Percentiles rank a stretch among this genome's conserved stretches.
These are phyloP conservation scores for Saxidomus purpurata DNA, from an alignment of 1,140 invertebrate species.

Conservation along the genomic window DNA sequence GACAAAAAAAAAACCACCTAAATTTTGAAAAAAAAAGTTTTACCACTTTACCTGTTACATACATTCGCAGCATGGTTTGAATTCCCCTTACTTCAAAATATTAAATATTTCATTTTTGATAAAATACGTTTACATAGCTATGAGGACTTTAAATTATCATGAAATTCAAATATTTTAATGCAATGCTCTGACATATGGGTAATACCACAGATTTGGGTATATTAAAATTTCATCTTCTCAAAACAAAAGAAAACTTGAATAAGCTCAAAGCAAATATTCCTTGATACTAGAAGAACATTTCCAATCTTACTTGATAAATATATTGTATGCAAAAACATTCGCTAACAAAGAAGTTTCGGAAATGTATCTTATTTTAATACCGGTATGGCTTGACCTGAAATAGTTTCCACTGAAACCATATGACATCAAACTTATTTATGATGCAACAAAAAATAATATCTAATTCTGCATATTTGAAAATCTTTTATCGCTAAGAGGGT, in stretches of 20 bases:
- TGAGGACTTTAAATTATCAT: neutral
- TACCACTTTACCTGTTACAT: too few species aligned
- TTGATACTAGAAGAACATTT: neutral
- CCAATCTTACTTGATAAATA: neutral
- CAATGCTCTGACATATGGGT: neutral
- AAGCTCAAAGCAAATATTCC: neutral
- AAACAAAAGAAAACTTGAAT: neutral
- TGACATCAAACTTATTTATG: neutral
- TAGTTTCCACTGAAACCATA: neutral
- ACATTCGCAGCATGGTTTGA: too few species aligned
- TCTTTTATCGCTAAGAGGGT: neutral
- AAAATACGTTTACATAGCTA: neutral
- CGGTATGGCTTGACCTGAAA: neutral
- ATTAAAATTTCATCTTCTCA: slow-evolving; percentile 9
- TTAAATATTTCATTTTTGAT: neutral
- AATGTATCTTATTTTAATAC: neutral
- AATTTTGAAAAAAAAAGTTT: too few species aligned
- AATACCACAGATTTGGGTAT: slow-evolving; percentile 3
- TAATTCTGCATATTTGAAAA: neutral
- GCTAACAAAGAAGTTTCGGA: neutral
- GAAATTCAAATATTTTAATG: slow-evolving; percentile 32
- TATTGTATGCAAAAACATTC: neutral
- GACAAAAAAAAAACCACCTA: too few species aligned
- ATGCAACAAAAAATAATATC: neutral
- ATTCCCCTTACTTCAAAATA: neutral